Evolutionary conservation across 2,888 invertebrate genomes (phyloP).

Genomic region (Sussaba pulchella): DNA sequence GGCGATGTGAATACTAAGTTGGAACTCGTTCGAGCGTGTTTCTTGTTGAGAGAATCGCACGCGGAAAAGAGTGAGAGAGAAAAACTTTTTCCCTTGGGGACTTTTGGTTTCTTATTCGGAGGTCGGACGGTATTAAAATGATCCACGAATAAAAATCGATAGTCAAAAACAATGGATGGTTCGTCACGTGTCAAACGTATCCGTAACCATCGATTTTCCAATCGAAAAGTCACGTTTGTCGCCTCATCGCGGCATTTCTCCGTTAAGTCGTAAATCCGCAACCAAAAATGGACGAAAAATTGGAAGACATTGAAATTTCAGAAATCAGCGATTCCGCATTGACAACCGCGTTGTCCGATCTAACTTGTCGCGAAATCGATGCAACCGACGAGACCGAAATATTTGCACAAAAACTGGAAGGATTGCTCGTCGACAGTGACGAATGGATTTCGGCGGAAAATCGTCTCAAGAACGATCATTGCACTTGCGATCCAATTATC

Average conservation of each 20-base stretch:
- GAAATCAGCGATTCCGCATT: neutral
- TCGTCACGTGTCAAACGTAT: neutral
- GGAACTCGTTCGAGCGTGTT: no score
- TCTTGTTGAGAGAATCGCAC: no score
- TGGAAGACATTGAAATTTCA: neutral
- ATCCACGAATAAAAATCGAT: no score
- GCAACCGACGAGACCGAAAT: neutral
- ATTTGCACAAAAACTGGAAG: conserved; percentile 14
- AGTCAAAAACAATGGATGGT: neutral
- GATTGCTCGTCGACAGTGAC: conserved; percentile 1
- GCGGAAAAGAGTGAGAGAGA: no score
- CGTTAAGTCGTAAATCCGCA: neutral
- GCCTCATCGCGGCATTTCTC: neutral
- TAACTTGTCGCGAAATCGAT: neutral
- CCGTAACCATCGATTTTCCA: neutral
- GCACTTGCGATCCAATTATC: neutral
- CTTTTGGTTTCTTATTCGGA: no score
- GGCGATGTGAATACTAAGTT: no score
- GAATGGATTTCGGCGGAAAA: conserved; percentile 18
- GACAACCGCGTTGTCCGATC: neutral
- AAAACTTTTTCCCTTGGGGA: no score
- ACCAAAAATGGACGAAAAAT: neutral
- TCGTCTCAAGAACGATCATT: neutral
- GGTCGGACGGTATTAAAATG: no score
- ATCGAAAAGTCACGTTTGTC: neutral